phyloP scores from a whole-genome alignment of 30 jellyfish, hydroid and myxozoan species.

The Haliclystus octoradiatus region DNA sequence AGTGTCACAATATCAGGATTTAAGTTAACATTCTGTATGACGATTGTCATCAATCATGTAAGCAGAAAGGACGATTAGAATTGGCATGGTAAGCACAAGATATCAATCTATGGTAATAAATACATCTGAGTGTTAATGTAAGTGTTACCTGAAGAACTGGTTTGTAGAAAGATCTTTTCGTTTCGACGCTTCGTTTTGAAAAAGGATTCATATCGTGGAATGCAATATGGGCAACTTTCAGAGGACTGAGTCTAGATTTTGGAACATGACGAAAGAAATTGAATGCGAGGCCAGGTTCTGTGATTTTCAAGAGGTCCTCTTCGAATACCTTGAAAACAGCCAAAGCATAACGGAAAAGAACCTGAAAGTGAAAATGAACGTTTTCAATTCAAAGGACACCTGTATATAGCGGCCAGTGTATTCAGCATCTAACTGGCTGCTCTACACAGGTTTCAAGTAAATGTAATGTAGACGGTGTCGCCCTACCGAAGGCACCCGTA shows the following conservation, averaged over 20 bases:
- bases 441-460: no score
- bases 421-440: no score
- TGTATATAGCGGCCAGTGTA: no score
- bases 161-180: slow-evolving; percentile 45
- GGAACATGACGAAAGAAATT: slow-evolving; percentile 65
- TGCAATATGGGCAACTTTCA: slow-evolving; percentile 50
- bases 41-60: no score
- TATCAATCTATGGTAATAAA: no score
- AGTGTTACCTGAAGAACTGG: slow-evolving; percentile 58
- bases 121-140: not conserved
- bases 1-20: no score
- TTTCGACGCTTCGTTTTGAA: slow-evolving; percentile 36
- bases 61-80: no score
- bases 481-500: no score
- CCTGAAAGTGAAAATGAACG: slow-evolving; percentile 32
- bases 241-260: slow-evolving; percentile 32
- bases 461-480: no score
- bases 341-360: slow-evolving; percentile 69
- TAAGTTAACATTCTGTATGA: no score
- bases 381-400: no score
- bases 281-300: slow-evolving; percentile 52
- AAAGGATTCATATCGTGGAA: slow-evolving; percentile 70
- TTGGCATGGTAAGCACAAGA: no score
- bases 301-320: slow-evolving; percentile 64
- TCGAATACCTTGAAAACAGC: slow-evolving; percentile 82